These are phyloP conservation scores for Hydropotes inermis DNA, from an alignment of 2,113 vertebrate species.

Conservation along the genomic window DNA sequence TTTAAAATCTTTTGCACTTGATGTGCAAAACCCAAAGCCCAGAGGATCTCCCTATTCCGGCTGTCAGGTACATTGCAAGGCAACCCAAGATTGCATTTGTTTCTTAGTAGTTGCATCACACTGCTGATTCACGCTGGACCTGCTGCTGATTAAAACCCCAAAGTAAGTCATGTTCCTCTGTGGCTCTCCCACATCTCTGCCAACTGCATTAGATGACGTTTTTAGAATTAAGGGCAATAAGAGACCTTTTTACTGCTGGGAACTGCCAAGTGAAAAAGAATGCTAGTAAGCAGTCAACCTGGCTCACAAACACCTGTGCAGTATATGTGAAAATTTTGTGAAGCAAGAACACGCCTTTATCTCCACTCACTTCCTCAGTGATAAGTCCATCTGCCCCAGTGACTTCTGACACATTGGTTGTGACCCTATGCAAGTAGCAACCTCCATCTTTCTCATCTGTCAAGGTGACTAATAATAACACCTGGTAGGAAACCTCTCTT, in stretches of 20 bases:
- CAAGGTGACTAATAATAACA: background rate
- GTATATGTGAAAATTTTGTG: background rate
- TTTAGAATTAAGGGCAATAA: background rate
- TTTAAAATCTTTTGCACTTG: background rate
- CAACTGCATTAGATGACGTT: background rate
- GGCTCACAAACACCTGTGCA: background rate
- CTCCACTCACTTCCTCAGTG: background rate
- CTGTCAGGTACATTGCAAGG: background rate
- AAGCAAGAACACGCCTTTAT: rapidly evolving
- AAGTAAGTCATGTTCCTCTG: background rate
- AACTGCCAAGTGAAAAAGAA: background rate
- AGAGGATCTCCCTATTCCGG: background rate
- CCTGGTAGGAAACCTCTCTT: background rate
- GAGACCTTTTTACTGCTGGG: background rate
- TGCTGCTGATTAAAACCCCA: background rate
- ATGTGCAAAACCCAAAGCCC: background rate
- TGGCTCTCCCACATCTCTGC: background rate
- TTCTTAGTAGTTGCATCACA: background rate
- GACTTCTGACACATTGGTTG: background rate
- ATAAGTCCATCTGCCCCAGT: too few relatives aligned
- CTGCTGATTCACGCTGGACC: background rate
- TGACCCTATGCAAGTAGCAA: background rate
- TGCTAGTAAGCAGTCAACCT: background rate
- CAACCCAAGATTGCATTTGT: background rate
- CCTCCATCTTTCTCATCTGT: background rate